Percentiles rank a stretch among this genome's conserved stretches.
Evolutionary conservation across 35 echinoderm and acorn worm species (phyloP).

Genomic region (Heliocidaris erythrogramma): DNA sequence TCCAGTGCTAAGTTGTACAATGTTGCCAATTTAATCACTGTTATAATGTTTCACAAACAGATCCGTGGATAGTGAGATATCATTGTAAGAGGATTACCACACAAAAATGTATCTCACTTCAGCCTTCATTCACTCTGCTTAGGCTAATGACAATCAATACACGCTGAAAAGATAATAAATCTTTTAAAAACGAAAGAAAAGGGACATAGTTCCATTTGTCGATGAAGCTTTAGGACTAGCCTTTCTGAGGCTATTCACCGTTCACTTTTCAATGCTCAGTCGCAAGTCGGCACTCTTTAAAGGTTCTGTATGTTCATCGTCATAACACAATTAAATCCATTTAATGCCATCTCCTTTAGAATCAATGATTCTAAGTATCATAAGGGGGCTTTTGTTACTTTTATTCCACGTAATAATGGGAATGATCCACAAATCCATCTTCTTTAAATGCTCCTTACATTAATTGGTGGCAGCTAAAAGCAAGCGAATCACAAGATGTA

Average conservation of each 20-base stretch:
- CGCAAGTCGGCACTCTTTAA: not conserved
- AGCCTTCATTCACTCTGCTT: not conserved
- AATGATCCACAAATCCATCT: not conserved
- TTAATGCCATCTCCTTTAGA: constrained; percentile 11
- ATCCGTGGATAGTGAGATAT: not conserved
- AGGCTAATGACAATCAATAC: not conserved
- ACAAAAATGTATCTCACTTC: not conserved
- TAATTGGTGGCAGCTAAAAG: not conserved
- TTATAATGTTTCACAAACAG: constrained; percentile 13
- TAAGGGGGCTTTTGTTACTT: not conserved
- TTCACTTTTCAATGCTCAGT: not conserved
- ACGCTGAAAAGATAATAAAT: not conserved
- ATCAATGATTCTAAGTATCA: not conserved
- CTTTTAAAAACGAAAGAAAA: not conserved
- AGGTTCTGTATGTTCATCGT: not conserved
- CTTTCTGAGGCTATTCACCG: not conserved
- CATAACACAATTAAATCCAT: constrained; percentile 3
- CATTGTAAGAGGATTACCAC: not conserved
- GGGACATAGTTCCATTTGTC: not conserved
- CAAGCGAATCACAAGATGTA: not conserved
- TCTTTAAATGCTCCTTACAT: not conserved
- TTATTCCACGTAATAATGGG: not conserved
- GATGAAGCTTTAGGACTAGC: not conserved
- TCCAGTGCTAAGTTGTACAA: not conserved
- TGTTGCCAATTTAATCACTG: constrained; percentile 11